Conservation (phyloP, 2,113 vertebrate species). For the Alosa alosa region DNA sequence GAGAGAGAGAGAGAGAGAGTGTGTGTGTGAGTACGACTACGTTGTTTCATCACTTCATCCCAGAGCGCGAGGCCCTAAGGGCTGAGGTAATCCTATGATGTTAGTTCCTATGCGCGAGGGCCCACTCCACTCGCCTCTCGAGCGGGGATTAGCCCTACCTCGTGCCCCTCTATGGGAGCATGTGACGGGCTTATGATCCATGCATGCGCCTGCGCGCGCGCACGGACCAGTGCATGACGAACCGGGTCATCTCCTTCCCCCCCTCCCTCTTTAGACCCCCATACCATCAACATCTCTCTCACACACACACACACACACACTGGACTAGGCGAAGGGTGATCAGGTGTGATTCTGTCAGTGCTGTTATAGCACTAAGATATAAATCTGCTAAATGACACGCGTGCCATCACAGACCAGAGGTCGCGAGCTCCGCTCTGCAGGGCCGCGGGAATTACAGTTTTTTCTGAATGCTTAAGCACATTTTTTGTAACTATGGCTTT, state of each 20-base stretch:
- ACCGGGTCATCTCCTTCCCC: not conserved
- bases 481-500: too few relatives aligned
- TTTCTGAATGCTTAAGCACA: too few relatives aligned
- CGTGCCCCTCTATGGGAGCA: slow-evolving; percentile 61
- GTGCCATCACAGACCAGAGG: too few relatives aligned
- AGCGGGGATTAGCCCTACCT: slow-evolving; percentile 64
- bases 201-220: slow-evolving; percentile 21
- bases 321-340: not conserved
- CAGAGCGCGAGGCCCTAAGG: slow-evolving; percentile 32
- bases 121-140: slow-evolving; percentile 48
- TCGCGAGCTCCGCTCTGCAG: too few relatives aligned
- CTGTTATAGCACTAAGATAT: too few relatives aligned
- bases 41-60: too few relatives aligned
- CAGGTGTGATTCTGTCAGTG: too few relatives aligned
- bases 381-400: too few relatives aligned
- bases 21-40: too few relatives aligned
- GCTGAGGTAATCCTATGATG: slow-evolving; percentile 64
- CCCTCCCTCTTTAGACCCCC: slow-evolving; percentile 17
- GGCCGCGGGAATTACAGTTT: too few relatives aligned
- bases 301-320: slow-evolving; percentile 29
- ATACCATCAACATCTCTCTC: slow-evolving; percentile 33
- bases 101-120: slow-evolving; percentile 57
- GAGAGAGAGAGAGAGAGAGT: too few relatives aligned
- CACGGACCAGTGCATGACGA: slow-evolving; percentile 34
- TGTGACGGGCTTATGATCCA: slow-evolving; percentile 67